These are phyloP conservation scores for Macrochelys suwanniensis DNA, from an alignment of 2,797 vertebrate species.

Conservation along the genomic window DNA sequence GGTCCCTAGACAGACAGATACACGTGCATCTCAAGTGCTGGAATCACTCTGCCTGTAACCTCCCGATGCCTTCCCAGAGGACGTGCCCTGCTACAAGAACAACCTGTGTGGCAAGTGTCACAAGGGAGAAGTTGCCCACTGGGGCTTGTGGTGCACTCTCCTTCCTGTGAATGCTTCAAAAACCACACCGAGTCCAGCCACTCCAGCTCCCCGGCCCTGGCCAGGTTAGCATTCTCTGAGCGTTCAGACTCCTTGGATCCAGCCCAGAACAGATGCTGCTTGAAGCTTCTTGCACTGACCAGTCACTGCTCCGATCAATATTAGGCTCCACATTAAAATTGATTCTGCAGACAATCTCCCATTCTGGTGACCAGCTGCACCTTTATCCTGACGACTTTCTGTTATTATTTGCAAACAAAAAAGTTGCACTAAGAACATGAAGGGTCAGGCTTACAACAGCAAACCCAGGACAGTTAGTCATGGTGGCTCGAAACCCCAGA, in stretches of 20 bases:
- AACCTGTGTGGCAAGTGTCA: background rate
- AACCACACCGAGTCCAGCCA: rapidly evolving
- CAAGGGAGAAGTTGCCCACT: background rate
- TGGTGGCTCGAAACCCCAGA: no score
- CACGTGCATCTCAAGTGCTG: background rate
- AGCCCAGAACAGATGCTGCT: rapidly evolving
- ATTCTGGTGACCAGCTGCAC: rapidly evolving
- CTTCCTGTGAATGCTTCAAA: rapidly evolving
- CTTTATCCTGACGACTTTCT: background rate
- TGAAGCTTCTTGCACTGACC: background rate
- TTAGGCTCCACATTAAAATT: background rate
- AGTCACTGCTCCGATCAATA: rapidly evolving
- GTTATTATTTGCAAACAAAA: rapidly evolving
- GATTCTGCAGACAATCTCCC: background rate
- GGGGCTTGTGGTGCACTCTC: background rate
- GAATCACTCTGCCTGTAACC: background rate
- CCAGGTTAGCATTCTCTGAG: rapidly evolving
- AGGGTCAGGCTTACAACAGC: background rate
- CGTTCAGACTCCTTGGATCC: rapidly evolving
- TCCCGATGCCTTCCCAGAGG: background rate
- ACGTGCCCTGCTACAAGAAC: background rate
- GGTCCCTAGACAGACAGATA: background rate
- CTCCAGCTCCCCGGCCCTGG: background rate
- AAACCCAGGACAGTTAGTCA: background rate
- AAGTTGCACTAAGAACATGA: rapidly evolving